Conservation (phyloP, 2,113 vertebrate species). For the Desmodus rotundus region DNA sequence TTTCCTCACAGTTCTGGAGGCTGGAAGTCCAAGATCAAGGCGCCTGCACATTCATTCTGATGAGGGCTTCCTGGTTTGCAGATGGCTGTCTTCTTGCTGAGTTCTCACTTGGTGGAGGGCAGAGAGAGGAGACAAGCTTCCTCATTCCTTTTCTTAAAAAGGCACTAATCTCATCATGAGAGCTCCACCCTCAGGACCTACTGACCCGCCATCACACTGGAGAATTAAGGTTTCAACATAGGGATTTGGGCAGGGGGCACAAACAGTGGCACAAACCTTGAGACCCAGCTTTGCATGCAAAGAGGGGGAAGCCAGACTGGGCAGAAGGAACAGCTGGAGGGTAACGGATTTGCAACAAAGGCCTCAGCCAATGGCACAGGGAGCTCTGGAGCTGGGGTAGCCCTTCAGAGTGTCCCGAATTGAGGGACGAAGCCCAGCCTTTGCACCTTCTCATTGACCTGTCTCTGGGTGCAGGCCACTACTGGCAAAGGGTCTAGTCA, state of each 20-base stretch:
- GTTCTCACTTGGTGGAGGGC: background rate
- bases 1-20: background rate
- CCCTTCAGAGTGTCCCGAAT: background rate
- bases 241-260: background rate
- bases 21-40: background rate
- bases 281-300: background rate
- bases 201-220: background rate
- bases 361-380: background rate
- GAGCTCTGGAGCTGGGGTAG: background rate
- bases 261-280: background rate
- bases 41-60: background rate
- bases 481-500: background rate
- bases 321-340: background rate
- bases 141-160: background rate
- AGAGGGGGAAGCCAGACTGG: background rate
- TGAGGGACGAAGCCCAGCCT: background rate
- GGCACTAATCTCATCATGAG: background rate
- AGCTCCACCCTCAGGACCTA: background rate
- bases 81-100: background rate
- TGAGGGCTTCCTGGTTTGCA: background rate
- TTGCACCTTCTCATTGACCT: background rate
- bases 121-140: background rate
- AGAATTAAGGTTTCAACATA: background rate
- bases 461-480: background rate
- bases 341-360: background rate